Evolutionary conservation across 2,888 invertebrate genomes (phyloP), one percentile per base, ranked within the genome.

Genomic region (Pristionchus exspectatus): DNA sequence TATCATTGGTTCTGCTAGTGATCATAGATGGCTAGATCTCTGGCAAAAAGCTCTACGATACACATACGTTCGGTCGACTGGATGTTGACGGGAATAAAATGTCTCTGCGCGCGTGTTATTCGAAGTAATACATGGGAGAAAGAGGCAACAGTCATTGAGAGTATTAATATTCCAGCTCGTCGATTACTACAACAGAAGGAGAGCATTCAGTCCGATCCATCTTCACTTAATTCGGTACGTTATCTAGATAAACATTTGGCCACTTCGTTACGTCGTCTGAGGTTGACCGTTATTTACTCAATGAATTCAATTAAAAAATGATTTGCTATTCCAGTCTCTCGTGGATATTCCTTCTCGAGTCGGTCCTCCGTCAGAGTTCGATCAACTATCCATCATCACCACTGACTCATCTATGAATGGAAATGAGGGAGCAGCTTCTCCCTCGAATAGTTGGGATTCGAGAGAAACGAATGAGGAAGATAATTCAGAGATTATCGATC

Each of bases 401-500:
- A 88, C 21, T 12, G 72, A 56, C 24, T 38, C 54, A 3, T 74
- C 74, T 14, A 30, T 88, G 56, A 88, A 88, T 56, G 87, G 87
- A 54, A 33, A 56, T 24, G 87, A 63, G 14, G 24, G 56, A 30
- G 54, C 74, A 1, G 33, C 33, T 24, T 56, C 56, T 27, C 87
- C 87, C n/a, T 50, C 87, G 0, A 18, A 69, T n/a, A 88, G 87
- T 44, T 88, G 87, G 87, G 38, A 81, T 54, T 81, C 54, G 16
- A 69, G 87, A 18, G 87, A 72, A 10, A 50, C 38, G n/a, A 30
- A 56, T n/a, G 56, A 54, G 44, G 88, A 83, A 21, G 83, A 66
- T 1, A 38, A 59, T 24, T 27, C 30, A n/a, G 89, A 66, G 69
- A 89, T 89, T 50, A 89, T 89, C 38, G 89, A 89, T 83, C 89